Evolutionary conservation across 1,140 invertebrate species (phyloP), one percentile per base, ranked within the genome.

Genomic region (Mercenaria mercenaria): DNA sequence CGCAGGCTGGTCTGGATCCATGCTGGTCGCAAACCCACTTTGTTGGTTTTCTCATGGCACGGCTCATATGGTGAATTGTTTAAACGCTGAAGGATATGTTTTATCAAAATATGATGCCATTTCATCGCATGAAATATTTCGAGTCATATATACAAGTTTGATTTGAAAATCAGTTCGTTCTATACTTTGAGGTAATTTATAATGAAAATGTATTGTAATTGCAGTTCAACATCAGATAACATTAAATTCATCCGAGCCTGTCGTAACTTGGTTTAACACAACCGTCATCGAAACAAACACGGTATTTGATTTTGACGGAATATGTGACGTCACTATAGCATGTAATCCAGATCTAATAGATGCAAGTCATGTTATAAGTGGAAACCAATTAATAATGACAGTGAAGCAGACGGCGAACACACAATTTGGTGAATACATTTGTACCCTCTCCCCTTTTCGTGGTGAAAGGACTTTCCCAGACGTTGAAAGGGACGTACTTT

Each of bases 251-350:
- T 26, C 50, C 8, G 85, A 88, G 32, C 37, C 85, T 41, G 23
- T 39, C 20, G 6, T 88, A n/a, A 88, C 85, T n/a, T 88, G 85
- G 85, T 41, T 80, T 43, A 88, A 88, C 43, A 43, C 52, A 18
- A 88, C 74, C 15, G 74, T 67, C 15, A 61, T 34, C 41, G 13
- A 52, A 20, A 50, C 72, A 1, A 29, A 29, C 15, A 56, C 74
- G 29, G 15, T 47, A n/a, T 88, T 77, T 79, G 85, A 88, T 11
- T 80, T 67, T 41, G 85, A 88, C 29, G 56, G 52, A 18, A 32
- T 47, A 23, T 88, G 85, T 88, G 61, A 84, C 26, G 82, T 84
- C 59, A 84, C 59, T 0, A 50, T 84, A 13, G 32, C 64, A n/a
- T 72, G 43, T 43, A 61, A n/a, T 37, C 61, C 82, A 43, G 3